A percentile compares a stretch with the other conserved stretches of the same genome.
Evolutionary conservation across 1,140 invertebrate species (phyloP).

Genomic region (Drosophila rufa): DNA sequence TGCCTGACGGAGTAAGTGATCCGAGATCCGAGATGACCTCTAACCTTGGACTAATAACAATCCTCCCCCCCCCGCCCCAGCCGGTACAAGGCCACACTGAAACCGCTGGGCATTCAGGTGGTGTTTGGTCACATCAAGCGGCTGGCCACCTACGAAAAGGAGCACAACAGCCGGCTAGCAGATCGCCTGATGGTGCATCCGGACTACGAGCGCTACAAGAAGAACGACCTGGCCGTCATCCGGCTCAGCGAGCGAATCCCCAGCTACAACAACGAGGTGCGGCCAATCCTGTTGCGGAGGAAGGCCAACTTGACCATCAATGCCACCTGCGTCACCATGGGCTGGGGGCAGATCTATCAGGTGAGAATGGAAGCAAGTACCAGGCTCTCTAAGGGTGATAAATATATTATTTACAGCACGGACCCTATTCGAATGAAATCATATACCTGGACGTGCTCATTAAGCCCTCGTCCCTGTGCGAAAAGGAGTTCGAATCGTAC

Average conservation of each 20-base stretch:
- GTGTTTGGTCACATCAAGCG: constrained; percentile 32
- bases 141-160: background rate
- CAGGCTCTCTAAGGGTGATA: background rate
- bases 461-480: background rate
- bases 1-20: constrained; percentile 63
- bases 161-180: constrained; percentile 5
- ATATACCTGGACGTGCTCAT: constrained; percentile 44
- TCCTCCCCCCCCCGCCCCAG: background rate
- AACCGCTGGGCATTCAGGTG: constrained; percentile 37
- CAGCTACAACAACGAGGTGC: constrained; percentile 13
- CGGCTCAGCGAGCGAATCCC: constrained; percentile 27
- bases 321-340: constrained; percentile 39
- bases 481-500: background rate
- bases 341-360: constrained; percentile 65
- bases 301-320: rapidly evolving
- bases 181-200: constrained; percentile 50
- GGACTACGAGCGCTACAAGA: constrained; percentile 33
- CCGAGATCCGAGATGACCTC: too few species aligned
- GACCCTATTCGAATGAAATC: constrained; percentile 55
- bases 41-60: background rate
- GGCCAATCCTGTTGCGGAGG: constrained; percentile 17
- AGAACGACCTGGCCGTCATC: constrained; percentile 53
- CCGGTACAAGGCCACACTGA: constrained; percentile 52
- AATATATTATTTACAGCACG: constrained; percentile 37
- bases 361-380: constrained; percentile 7